Evolutionary conservation across 2,113 vertebrate species (phyloP), one percentile per base, ranked within the genome.

Genomic region (Lepisosteus osseus): DNA sequence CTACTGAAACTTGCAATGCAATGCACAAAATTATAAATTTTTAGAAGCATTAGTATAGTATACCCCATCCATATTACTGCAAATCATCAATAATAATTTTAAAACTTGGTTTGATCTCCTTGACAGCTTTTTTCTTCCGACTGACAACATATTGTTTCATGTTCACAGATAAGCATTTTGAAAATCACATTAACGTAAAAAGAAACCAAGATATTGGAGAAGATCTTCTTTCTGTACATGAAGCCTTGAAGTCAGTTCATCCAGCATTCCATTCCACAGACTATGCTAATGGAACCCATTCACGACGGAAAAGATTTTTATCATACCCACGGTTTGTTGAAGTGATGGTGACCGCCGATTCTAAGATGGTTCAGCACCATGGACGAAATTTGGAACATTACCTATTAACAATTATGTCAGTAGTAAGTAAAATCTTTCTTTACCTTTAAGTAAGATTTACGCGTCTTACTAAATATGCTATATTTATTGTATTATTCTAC

Each of bases 281-380:
- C 74, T 57, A 76, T 7, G 78, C 76, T 47, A 69, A 72, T 65
- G 79, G 51, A 78, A 64, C 75, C 69, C 92, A 80, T 74, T 90
- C 86, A 81, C 90, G 97, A 74, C 93, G 76, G 77, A 99, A 95
- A 78, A 94, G 97, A 7, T 99, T 99, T 82, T 90, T 98, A 77
- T 99, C 97, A 7, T 97, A 99, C 78, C 97, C 96, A n/a, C 93
- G 97, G 88, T 97, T 97, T 0, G 95, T 99, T 29, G 97, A 99
- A 81, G 93, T 98, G 71, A 99, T 99, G 97, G 95, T 99, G 79
- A 96, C 96, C 7, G 95, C 95, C 0, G 97, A 99, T 3, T 84
- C 83, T 72, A 98, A 97, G 88, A 98, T 99, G 97, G 91, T 89
- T 71, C 92, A 43, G 43, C 92, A 98, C 78, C 97, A 99, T 0